Conservation (phyloP, 2,888 invertebrate genomes). For the Drosophila hamatofila region DNA sequence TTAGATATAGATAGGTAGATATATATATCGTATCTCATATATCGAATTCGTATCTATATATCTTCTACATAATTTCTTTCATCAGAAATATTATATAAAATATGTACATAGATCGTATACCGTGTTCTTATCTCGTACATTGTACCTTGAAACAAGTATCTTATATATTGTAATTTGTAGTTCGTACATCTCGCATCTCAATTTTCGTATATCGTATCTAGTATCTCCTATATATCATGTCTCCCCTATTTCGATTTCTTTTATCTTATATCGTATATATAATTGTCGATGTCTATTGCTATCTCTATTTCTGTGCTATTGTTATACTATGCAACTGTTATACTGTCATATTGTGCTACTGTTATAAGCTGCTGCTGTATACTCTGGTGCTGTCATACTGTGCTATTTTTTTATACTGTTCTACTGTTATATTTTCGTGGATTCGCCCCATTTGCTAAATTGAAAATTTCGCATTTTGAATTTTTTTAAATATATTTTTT, state of each 20-base stretch:
- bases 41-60: no score
- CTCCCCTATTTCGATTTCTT: background rate
- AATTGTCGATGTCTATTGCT: no score
- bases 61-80: background rate
- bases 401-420: background rate
- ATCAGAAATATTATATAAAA: no score
- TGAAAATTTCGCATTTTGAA: background rate
- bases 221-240: background rate
- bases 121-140: background rate
- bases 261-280: no score
- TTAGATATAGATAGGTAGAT: no score
- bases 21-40: background rate
- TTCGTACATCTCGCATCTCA: no score
- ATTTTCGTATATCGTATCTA: background rate
- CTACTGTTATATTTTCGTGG: background rate
- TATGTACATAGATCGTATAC: no score
- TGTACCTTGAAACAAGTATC: no score
- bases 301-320: background rate
- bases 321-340: background rate
- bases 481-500: constrained; percentile 29
- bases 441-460: no score
- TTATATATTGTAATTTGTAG: no score
- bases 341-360: background rate
- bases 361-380: background rate
- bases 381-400: background rate